These are phyloP conservation scores for Stenichneumon culpator DNA, from an alignment of 2,888 invertebrate genomes.

Conservation along the genomic window DNA sequence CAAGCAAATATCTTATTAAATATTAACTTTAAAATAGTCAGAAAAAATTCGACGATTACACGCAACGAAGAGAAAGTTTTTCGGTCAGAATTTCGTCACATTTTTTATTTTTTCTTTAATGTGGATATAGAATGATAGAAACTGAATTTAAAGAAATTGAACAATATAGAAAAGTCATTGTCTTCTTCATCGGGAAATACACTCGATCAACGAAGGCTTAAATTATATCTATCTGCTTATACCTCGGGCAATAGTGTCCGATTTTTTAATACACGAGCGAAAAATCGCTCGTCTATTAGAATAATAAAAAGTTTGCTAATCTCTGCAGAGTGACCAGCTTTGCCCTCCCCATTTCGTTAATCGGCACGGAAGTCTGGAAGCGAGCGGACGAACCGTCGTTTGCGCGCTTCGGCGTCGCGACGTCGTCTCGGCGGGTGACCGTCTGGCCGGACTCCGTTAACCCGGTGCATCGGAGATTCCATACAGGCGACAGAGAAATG, in stretches of 20 bases:
- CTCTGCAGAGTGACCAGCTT: background rate
- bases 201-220: too few relatives aligned
- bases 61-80: background rate
- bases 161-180: too few relatives aligned
- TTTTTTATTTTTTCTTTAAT: too few relatives aligned
- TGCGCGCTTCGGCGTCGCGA: conserved; percentile 38
- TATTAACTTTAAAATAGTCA: too few relatives aligned
- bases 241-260: background rate
- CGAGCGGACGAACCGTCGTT: conserved; percentile 25
- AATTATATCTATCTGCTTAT: background rate
- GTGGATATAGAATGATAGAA: too few relatives aligned
- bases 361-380: conserved; percentile 27
- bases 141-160: too few relatives aligned
- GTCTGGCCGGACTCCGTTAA: conserved; percentile 49
- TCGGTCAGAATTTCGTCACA: too few relatives aligned
- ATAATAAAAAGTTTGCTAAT: background rate
- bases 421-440: conserved; percentile 45
- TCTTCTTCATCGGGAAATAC: too few relatives aligned
- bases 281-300: background rate
- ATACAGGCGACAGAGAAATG: conserved; percentile 63
- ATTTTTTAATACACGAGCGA: background rate
- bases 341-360: background rate
- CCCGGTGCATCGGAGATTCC: conserved; percentile 42
- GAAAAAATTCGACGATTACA: background rate
- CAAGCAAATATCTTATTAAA: too few relatives aligned